A percentile compares a stretch with the other conserved stretches of the same genome.
phyloP scores from a whole-genome alignment of 2,797 vertebrate species.

The Alauda arvensis region DNA sequence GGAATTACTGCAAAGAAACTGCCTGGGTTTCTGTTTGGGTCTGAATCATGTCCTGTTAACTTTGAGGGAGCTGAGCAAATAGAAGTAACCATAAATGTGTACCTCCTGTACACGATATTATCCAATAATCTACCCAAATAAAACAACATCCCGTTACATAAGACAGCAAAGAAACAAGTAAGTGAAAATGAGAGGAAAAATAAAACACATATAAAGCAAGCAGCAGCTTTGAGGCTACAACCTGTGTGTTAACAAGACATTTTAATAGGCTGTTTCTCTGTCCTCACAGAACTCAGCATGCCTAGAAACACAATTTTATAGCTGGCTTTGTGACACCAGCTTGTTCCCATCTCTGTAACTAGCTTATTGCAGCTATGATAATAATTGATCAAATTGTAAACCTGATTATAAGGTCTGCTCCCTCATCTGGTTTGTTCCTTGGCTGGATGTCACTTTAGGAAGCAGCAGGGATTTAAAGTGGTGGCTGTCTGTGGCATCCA shows the following conservation, averaged over 20 bases:
- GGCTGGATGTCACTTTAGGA: neutral
- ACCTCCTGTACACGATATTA: neutral
- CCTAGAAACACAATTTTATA: neutral
- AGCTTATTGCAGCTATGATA: neutral
- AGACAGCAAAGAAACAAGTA: neutral
- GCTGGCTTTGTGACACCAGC: neutral
- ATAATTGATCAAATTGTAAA: conserved; percentile 26
- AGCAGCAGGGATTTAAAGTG: neutral
- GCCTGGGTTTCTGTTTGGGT: neutral
- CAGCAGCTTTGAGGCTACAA: neutral
- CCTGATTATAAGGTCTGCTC: conserved; percentile 11
- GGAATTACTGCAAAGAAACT: neutral
- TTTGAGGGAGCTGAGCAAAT: neutral
- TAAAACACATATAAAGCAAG: neutral
- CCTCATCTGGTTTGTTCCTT: neutral
- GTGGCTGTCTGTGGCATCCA: neutral
- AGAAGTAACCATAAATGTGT: neutral
- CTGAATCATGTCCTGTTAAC: neutral
- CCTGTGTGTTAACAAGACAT: neutral
- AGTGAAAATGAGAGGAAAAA: neutral
- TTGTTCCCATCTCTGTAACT: conserved; percentile 16
- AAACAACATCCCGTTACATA: neutral
- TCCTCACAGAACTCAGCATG: neutral
- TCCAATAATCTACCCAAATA: neutral
- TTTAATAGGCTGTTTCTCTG: neutral